Percentiles rank a stretch among this genome's conserved stretches.
These are phyloP conservation scores for Baronia brevicornis DNA, from an alignment of 2,888 invertebrate species.

Conservation along the genomic window DNA sequence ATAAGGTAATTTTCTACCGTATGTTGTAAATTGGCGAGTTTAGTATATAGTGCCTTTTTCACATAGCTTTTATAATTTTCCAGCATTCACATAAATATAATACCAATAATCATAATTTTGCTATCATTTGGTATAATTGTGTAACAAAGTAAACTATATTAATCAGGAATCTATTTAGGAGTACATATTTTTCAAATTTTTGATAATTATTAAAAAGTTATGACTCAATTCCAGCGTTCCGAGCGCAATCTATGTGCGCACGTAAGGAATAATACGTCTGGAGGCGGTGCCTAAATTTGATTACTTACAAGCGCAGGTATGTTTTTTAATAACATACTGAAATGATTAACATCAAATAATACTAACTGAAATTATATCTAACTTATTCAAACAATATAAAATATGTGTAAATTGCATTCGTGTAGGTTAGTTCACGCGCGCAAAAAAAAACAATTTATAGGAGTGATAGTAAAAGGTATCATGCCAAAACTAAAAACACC, in stretches of 20 bases:
- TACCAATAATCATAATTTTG: no score
- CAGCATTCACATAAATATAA: no score
- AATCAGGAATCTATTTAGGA: no score
- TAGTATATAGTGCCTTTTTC: no score
- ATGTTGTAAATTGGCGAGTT: not conserved
- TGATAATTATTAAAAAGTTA: no score
- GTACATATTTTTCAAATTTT: no score
- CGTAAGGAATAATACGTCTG: conserved; percentile 13
- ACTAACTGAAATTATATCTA: conserved; percentile 9
- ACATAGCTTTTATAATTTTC: no score
- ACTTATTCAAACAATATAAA: conserved; percentile 5
- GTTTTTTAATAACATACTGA: conserved; percentile 3
- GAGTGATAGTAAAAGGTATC: no score
- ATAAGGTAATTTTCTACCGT: no score
- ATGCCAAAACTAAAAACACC: conserved; percentile 13
- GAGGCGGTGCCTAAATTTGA: conserved; percentile 14
- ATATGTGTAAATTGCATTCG: conserved; percentile 12
- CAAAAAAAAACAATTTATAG: conserved; percentile 4
- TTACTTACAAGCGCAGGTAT: conserved; percentile 2
- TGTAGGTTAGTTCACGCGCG: conserved; percentile 11
- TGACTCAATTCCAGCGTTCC: conserved; percentile 11
- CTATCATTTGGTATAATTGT: no score
- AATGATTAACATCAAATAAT: conserved; percentile 11
- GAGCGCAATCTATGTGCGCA: conserved; percentile 9
- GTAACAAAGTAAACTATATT: not conserved